Percentiles rank a stretch among this genome's conserved stretches.
These are phyloP conservation scores for Luperina testacea DNA, from an alignment of 2,888 invertebrate genomes.

Conservation along the genomic window DNA sequence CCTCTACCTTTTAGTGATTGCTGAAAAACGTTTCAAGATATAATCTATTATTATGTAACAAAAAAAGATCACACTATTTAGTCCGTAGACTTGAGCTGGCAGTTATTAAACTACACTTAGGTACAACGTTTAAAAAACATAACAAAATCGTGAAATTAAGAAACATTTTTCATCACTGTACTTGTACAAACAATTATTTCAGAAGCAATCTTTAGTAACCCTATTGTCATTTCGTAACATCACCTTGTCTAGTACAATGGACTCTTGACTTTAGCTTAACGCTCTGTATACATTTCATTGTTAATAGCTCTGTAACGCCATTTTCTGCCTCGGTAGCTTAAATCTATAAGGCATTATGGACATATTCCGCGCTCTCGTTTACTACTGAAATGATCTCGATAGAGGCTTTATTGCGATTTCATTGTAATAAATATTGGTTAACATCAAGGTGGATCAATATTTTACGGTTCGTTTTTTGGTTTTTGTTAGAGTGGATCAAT, in stretches of 20 bases:
- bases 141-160: constrained; percentile 53
- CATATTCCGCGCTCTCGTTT: constrained; percentile 39
- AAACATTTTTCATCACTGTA: constrained; percentile 52
- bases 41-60: constrained; percentile 3
- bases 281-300: constrained; percentile 76
- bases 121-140: constrained; percentile 22
- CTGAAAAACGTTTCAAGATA: constrained; percentile 1
- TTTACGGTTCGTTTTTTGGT: constrained; percentile 30
- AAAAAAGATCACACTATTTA: constrained; percentile 4
- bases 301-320: constrained; percentile 69
- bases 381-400: constrained; percentile 45
- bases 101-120: constrained; percentile 41
- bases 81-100: constrained; percentile 2
- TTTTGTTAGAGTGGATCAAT: constrained; percentile 13
- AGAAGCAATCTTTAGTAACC: constrained; percentile 48
- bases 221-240: constrained; percentile 76
- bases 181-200: constrained; percentile 44
- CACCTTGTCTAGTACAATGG: constrained; percentile 81
- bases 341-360: constrained; percentile 54
- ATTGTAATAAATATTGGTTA: constrained; percentile 31
- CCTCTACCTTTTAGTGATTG: not conserved
- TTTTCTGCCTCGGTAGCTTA: constrained; percentile 71
- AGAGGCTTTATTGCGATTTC: constrained; percentile 20
- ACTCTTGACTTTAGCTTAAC: constrained; percentile 69
- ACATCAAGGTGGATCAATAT: constrained; percentile 46